Conservation (phyloP, 1,140 invertebrate species). For the Ceratina calcarata region DNA sequence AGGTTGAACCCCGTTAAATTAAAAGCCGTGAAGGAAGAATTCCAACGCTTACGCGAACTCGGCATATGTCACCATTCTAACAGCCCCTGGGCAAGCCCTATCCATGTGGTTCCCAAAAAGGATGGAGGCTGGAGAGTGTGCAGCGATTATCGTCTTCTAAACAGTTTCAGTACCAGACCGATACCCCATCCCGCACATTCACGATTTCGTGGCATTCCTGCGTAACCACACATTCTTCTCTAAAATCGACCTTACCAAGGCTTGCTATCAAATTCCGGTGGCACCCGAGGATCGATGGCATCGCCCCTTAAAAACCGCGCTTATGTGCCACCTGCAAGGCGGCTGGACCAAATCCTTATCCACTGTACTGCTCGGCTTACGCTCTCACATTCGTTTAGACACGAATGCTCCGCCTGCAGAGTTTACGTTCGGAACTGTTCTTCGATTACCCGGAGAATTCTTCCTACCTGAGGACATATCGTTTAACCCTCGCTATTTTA, state of each 20-base stretch:
- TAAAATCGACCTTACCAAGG: not conserved
- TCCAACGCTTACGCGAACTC: not conserved
- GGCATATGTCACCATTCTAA: not conserved
- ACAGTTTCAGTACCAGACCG: conserved; percentile 69
- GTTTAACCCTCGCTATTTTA: no score
- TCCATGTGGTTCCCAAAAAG: conserved; percentile 21
- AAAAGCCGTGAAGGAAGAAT: not conserved
- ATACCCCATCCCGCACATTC: conserved; percentile 72
- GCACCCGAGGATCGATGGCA: not conserved
- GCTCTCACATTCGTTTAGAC: no score
- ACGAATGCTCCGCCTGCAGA: no score
- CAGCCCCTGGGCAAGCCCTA: not conserved
- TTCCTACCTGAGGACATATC: no score
- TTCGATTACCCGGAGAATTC: no score
- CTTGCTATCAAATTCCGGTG: conserved; percentile 12
- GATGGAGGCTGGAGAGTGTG: conserved; percentile 49
- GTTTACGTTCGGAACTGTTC: no score
- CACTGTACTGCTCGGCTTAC: no score
- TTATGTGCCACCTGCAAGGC: no score
- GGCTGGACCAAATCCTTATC: no score
- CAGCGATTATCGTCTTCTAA: conserved; percentile 62
- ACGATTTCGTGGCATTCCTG: conserved; percentile 42
- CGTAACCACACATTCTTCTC: not conserved
- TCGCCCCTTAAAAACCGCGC: no score
- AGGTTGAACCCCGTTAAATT: not conserved